Conservation (phyloP, 1,140 invertebrate species). For the Macrobrachium rosenbergii region DNA sequence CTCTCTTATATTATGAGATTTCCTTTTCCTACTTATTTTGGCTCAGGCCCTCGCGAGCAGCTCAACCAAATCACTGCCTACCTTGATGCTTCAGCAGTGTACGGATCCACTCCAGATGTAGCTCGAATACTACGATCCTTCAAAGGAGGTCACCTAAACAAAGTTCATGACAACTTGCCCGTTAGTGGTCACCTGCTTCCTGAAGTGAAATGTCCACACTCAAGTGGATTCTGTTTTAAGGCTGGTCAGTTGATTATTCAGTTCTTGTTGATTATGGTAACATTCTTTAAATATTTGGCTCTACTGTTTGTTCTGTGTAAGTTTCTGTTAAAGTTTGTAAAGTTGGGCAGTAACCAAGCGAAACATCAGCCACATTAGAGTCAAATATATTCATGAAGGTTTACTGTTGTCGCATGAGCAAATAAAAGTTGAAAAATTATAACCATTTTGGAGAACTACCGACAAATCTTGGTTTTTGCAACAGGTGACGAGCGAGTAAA, state of each 20-base stretch:
- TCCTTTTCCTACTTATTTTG: too few relatives aligned
- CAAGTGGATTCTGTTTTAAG: constrained; percentile 38
- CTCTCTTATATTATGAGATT: background rate
- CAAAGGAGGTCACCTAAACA: constrained; percentile 74
- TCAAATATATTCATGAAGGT: too few relatives aligned
- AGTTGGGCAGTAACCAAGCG: background rate
- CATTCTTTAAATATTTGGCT: background rate
- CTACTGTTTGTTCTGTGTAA: background rate
- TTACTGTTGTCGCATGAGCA: too few relatives aligned
- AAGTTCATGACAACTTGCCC: background rate
- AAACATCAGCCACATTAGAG: too few relatives aligned
- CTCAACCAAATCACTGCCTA: constrained; percentile 86
- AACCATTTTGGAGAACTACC: too few relatives aligned
- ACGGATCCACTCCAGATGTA: constrained; percentile 85
- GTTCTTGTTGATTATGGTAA: background rate
- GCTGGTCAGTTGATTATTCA: constrained; percentile 16
- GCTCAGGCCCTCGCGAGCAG: constrained; percentile 84
- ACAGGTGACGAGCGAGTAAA: constrained; percentile 73
- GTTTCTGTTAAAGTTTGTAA: background rate
- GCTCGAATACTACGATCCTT: constrained; percentile 81
- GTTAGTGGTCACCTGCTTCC: constrained; percentile 8
- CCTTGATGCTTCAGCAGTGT: constrained; percentile 91
- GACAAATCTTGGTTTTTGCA: constrained; percentile 6
- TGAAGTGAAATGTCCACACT: background rate
- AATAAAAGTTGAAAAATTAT: too few relatives aligned